phyloP scores from a whole-genome alignment of 2,797 vertebrate species.

The Jordanella pulchra region DNA sequence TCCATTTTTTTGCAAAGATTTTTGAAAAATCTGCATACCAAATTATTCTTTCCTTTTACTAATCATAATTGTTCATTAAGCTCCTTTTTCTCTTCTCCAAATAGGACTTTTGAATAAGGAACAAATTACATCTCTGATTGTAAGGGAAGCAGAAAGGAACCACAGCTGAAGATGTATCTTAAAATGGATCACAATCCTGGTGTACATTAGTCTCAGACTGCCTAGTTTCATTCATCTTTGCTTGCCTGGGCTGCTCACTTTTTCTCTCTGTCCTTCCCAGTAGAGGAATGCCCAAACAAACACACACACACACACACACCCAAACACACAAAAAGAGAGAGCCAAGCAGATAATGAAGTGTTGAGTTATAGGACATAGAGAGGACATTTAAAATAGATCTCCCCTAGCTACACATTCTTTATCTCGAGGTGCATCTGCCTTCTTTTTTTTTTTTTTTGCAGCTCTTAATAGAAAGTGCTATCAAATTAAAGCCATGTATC shows the following conservation, averaged over 20 bases:
- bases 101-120: not conserved
- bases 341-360: slow-evolving; percentile 75
- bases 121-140: slow-evolving; percentile 12
- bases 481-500: slow-evolving; percentile 79
- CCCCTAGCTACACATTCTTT: slow-evolving; percentile 54
- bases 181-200: slow-evolving; percentile 48
- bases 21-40: not conserved
- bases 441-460: slow-evolving; percentile 19
- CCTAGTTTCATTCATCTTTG: slow-evolving; percentile 55
- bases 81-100: not conserved
- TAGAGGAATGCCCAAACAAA: slow-evolving; percentile 68
- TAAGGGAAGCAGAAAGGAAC: slow-evolving; percentile 17
- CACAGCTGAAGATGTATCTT: slow-evolving; percentile 15
- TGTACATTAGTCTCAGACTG: slow-evolving; percentile 50
- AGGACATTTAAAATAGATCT: slow-evolving; percentile 58
- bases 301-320: slow-evolving; percentile 36
- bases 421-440: slow-evolving; percentile 31
- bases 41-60: not conserved
- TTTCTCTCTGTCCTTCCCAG: slow-evolving; percentile 52
- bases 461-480: slow-evolving; percentile 61
- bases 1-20: not conserved
- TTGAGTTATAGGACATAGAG: slow-evolving; percentile 73
- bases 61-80: not conserved
- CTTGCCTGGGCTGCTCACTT: slow-evolving; percentile 58
- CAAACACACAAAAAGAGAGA: slow-evolving; percentile 32